These are phyloP conservation scores for Neogobius melanostomus DNA, from an alignment of 2,113 vertebrate species.

Conservation along the genomic window DNA sequence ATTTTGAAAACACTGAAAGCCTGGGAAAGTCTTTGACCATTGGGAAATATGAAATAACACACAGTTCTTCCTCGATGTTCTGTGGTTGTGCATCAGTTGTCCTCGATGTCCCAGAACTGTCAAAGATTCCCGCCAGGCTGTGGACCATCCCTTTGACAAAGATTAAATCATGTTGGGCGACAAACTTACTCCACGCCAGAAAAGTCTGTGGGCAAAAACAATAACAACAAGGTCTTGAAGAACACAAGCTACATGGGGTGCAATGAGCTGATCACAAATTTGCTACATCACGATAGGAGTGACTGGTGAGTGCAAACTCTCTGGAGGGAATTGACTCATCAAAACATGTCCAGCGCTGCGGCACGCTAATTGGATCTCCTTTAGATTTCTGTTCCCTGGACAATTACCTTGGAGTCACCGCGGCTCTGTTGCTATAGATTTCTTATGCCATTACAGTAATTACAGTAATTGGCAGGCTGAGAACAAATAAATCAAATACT, in stretches of 20 bases:
- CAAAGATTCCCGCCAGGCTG: constrained; percentile 38
- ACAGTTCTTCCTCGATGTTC: constrained; percentile 69
- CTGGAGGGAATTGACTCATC: constrained; percentile 33
- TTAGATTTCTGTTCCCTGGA: constrained; percentile 22
- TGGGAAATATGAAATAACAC: not conserved
- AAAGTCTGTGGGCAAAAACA: constrained; percentile 53
- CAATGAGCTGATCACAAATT: not conserved
- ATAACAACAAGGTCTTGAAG: too few species aligned
- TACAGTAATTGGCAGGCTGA: constrained; percentile 1
- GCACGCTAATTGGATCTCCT: constrained; percentile 41
- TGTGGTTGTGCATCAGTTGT: constrained; percentile 38
- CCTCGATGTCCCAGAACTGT: constrained; percentile 16
- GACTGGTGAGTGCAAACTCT: constrained; percentile 14
- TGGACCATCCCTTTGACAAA: constrained; percentile 57
- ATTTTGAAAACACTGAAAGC: not conserved
- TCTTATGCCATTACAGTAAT: constrained; percentile 12
- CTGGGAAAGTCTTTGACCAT: not conserved
- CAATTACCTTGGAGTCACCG: constrained; percentile 21
- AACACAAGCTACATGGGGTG: not conserved
- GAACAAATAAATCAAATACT: not conserved
- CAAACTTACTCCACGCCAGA: constrained; percentile 61
- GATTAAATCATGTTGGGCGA: constrained; percentile 55
- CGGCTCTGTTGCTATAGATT: constrained; percentile 36
- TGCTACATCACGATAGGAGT: too few species aligned
- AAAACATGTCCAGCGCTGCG: constrained; percentile 26